phyloP scores from a whole-genome alignment of 2,888 invertebrate genomes.

The Drosophila cognata region DNA sequence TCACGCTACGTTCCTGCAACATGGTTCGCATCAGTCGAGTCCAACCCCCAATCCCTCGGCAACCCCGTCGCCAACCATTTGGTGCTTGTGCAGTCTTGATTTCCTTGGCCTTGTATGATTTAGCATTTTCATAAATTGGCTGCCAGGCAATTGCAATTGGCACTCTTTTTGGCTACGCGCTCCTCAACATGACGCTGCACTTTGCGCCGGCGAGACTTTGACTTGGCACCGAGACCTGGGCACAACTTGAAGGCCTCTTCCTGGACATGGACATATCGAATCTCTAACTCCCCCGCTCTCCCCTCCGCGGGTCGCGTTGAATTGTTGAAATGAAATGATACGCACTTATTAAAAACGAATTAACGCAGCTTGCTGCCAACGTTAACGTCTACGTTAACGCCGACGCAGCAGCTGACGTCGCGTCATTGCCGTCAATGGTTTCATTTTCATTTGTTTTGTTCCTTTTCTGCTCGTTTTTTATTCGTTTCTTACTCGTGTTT shows the following conservation, averaged over 20 bases:
- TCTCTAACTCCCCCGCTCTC: neutral
- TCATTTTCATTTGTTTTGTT: constrained; percentile 59
- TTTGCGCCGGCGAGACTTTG: constrained; percentile 50
- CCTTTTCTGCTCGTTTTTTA: constrained; percentile 44
- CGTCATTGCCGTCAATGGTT: constrained; percentile 43
- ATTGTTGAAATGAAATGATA: constrained; percentile 81
- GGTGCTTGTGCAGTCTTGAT: constrained; percentile 73
- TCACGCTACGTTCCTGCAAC: constrained; percentile 51
- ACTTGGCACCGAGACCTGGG: constrained; percentile 36
- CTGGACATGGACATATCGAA: constrained; percentile 20
- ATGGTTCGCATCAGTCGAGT: constrained; percentile 9
- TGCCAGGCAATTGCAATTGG: constrained; percentile 81
- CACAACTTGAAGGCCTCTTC: constrained; percentile 17
- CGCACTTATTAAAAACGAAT: constrained; percentile 82
- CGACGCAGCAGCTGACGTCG: constrained; percentile 40
- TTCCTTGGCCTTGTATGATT: constrained; percentile 77
- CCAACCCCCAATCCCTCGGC: neutral
- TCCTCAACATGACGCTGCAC: constrained; percentile 69
- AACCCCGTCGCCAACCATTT: neutral
- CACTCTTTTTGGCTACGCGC: constrained; percentile 69
- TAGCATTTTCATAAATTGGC: constrained; percentile 82
- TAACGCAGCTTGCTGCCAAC: constrained; percentile 73
- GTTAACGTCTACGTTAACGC: constrained; percentile 5
- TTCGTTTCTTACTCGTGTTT: constrained; percentile 36
- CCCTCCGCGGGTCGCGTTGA: constrained; percentile 47